Conservation (phyloP, 2,797 vertebrate genomes). For the Sphenopsis melanotis region DNA sequence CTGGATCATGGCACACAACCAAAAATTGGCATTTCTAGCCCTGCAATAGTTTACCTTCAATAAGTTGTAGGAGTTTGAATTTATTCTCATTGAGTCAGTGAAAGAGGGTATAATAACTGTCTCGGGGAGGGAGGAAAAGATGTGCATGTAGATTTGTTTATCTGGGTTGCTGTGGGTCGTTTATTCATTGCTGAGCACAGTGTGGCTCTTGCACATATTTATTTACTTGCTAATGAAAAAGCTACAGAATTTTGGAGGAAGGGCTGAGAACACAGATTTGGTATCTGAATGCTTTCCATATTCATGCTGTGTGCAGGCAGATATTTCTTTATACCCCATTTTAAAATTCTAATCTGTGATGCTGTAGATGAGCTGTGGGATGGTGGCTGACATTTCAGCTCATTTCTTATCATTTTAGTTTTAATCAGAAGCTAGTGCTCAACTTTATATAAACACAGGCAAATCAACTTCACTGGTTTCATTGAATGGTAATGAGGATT, state of each 20-base stretch:
- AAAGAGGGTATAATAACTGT: background rate
- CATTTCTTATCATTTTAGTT: background rate
- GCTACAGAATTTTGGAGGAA: background rate
- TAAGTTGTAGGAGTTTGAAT: background rate
- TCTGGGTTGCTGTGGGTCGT: background rate
- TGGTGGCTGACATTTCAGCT: constrained; percentile 11
- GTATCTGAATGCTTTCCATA: background rate
- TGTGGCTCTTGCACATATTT: background rate
- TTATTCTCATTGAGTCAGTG: background rate
- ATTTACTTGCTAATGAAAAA: background rate
- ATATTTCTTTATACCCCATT: background rate
- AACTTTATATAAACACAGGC: background rate
- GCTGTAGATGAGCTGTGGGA: constrained; percentile 11
- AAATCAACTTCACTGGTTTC: background rate
- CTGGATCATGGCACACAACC: background rate
- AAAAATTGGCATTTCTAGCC: background rate
- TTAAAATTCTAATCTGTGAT: background rate
- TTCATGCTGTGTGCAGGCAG: background rate
- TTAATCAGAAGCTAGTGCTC: background rate
- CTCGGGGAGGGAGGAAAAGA: background rate
- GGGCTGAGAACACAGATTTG: background rate
- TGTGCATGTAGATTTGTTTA: background rate
- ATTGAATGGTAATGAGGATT: background rate
- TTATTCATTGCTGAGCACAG: background rate
- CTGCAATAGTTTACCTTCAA: background rate